Percentiles rank a stretch among this genome's conserved stretches.
These are phyloP conservation scores for Callopanchax toddi DNA, from an alignment of 2,113 vertebrate genomes.

Conservation along the genomic window DNA sequence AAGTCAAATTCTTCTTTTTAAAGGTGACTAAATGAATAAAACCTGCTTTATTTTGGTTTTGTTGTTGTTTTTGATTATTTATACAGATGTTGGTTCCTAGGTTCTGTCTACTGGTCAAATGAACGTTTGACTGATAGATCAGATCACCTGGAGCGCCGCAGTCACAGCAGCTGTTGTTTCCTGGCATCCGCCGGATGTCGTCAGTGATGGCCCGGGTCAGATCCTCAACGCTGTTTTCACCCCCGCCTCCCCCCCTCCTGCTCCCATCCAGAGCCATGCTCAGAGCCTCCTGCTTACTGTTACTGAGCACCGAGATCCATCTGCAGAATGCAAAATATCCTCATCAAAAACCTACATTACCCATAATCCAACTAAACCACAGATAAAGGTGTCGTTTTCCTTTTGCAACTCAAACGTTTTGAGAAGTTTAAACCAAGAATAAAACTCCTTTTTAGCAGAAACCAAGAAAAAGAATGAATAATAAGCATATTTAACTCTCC, in stretches of 20 bases:
- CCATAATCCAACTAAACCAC: too few relatives aligned
- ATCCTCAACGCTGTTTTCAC: conserved; percentile 65
- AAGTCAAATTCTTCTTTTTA: too few relatives aligned
- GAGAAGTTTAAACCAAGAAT: too few relatives aligned
- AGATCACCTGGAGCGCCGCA: conserved; percentile 63
- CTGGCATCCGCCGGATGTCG: conserved; percentile 64
- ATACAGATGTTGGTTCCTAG: too few relatives aligned
- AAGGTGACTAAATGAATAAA: too few relatives aligned
- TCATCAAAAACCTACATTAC: background rate
- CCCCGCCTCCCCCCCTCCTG: conserved; percentile 14
- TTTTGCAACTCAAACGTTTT: too few relatives aligned
- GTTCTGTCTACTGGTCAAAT: too few relatives aligned
- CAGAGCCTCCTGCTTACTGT: conserved; percentile 74
- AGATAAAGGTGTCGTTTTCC: too few relatives aligned
- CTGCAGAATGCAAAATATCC: conserved; percentile 29
- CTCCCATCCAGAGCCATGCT: conserved; percentile 57
- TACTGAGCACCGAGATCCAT: conserved; percentile 72
- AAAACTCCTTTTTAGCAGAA: too few relatives aligned
- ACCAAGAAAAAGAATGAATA: too few relatives aligned
- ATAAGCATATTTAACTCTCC: background rate
- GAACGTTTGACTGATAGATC: background rate
- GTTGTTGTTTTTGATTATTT: too few relatives aligned
- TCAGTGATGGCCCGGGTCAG: conserved; percentile 68
- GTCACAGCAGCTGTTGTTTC: conserved; percentile 70
- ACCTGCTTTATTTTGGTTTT: too few relatives aligned